Conservation (phyloP, 2,113 vertebrate species). For the Scomber scombrus region DNA sequence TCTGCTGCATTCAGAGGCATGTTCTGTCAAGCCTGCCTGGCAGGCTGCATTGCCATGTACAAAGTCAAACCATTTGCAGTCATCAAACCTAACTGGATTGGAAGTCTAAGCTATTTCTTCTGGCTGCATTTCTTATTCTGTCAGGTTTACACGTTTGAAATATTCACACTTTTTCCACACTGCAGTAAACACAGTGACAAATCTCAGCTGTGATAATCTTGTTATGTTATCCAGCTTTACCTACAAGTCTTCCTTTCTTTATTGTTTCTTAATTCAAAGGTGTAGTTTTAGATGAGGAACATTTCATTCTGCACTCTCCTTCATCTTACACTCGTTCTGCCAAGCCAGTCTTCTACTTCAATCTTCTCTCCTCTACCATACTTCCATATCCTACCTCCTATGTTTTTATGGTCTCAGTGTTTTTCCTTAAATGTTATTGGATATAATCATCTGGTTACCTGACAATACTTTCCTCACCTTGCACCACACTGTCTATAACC, state of each 20-base stretch:
- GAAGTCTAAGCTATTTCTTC: not conserved
- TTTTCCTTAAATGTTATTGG: not conserved
- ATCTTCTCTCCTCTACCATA: not conserved
- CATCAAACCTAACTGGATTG: conserved; percentile 33
- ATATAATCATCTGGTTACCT: not conserved
- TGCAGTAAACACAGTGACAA: not conserved
- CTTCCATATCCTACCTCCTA: not conserved
- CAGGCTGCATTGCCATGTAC: conserved; percentile 6
- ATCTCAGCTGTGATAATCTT: not conserved
- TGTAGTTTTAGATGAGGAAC: too few relatives aligned
- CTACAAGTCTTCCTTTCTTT: too few relatives aligned
- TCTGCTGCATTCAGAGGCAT: conserved; percentile 46
- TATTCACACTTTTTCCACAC: not conserved
- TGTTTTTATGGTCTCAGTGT: not conserved
- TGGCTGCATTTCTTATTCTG: not conserved
- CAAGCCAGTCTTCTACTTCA: not conserved
- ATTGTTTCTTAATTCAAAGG: too few relatives aligned
- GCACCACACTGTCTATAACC: not conserved
- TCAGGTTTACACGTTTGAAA: too few relatives aligned
- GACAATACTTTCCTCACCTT: not conserved
- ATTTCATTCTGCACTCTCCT: too few relatives aligned
- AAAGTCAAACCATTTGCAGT: conserved; percentile 28
- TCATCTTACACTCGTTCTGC: not conserved
- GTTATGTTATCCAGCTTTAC: too few relatives aligned
- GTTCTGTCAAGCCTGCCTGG: conserved; percentile 47